Base-by-base conservation (phyloP, 2,797 vertebrate species). In the Melanotaenia parkinsoni region DNA sequence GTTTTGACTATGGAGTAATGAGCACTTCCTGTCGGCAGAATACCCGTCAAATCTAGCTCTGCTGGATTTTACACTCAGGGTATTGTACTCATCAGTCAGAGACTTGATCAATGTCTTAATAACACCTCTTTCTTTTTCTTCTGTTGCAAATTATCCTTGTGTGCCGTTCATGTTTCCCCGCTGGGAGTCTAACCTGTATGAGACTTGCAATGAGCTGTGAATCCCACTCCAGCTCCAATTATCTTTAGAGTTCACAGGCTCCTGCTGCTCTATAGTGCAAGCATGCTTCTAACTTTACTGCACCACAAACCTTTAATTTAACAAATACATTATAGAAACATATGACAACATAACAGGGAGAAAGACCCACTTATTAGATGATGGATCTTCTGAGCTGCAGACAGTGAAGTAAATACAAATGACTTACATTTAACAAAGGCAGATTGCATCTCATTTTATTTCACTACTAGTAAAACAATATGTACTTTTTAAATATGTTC, bases 101-200 rank as follows among this genome's bases (percentile, higher is more conserved):
- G 71, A 81, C 80, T 86, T 92, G 84, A 89, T 89, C 79, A 90
- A 91, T 91, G 83, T 73, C 68, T 88, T 91, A 90, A 92, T 91
- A 89, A 88, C 77, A 45, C 63, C 74, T 85, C 79, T 33, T 62
- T 58, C 83, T 80, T 51, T 62, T 81, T 85, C 80, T 79, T 65
- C 51, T 28, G 63, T 72, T 84, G 81, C 82, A 79, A 86, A 77
- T 90, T 81, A 87, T 86, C 85, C 77, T 84, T 74, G 40, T 70
- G 70, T 47, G 84, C 72, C 28, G 70, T 40, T 90, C 86, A 84
- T 74, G 82, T 83, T 72, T 75, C 79, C 82, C 74, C 83, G 84
- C 86, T 81, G 84, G 82, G 72, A 89, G 35, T 72, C 40, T 83
- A 87, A 90, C 89, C 77, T 83, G 87, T 85, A 70, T 66, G 71